Evolutionary conservation across 35 echinoderm and acorn worm species (phyloP), one percentile per base, ranked within the genome.

Genomic region (Heliocidaris erythrogramma): DNA sequence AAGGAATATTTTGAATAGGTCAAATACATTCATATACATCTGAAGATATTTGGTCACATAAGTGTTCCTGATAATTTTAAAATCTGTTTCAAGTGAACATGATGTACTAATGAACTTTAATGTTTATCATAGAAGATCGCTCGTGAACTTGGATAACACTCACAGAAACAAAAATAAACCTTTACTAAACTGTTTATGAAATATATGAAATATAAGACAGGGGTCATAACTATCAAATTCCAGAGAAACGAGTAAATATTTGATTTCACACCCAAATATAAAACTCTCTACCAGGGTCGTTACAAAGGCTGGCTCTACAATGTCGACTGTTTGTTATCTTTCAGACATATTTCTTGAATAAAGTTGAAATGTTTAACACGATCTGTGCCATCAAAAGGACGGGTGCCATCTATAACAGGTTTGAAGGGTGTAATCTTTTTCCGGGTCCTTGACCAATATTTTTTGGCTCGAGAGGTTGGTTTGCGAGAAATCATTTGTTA

Each of bases 221-320:
- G 12, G 9, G 59, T 27, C 24, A 18, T 5, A n/a, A 5, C 65
- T 78, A 24, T n/a, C 65, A 18, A 21, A 78, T 78, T 78, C 65
- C 65, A 27, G 65, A 78, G 65, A 78, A 78, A n/a, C 27, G 65
- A 78, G 65, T 78, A 78, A 78, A 78, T 78, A 78, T 78, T 78
- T 78, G 65, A 78, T 78, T 78, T 78, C 65, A 24, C 65, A 78
- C 65, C 7, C 27, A 78, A 78, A 27, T 78, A 2, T n/a, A 24
- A 78, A 78, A 8, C 27, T 78, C 18, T 78, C 27, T n/a, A 78
- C 18, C 65, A 78, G 7, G 4, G 18, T 78, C 27, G 18, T 4
- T 78, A n/a, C 65, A 8, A 78, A 78, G 65, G 7, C 65, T 78
- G 65, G 5, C 65, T 24, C 7, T 16, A 5, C 61, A 21, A 16